Evolutionary conservation across 2,888 invertebrate genomes (phyloP).

Genomic region (Acrobasis repandana): DNA sequence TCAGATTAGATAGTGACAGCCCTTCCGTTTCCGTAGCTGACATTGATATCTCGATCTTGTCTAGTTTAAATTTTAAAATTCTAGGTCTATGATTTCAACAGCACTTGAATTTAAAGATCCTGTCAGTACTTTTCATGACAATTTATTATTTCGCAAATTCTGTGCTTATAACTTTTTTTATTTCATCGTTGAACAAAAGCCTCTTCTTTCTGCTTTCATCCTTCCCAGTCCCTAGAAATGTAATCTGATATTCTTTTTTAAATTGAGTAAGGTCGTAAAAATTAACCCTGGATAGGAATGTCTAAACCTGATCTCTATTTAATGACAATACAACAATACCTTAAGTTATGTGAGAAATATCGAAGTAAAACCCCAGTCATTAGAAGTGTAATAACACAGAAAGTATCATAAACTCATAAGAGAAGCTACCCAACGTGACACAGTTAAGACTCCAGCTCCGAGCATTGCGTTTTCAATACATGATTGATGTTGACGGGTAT

Average conservation of each 20-base stretch:
- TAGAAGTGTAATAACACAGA: neutral
- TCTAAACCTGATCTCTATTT: no score
- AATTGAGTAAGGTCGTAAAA: no score
- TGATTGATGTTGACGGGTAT: constrained; percentile 14
- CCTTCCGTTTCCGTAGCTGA: constrained; percentile 35
- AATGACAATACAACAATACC: neutral
- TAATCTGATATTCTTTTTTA: no score
- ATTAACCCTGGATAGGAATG: neutral
- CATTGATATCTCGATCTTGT: constrained; percentile 15
- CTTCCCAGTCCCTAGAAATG: no score
- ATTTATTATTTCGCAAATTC: neutral
- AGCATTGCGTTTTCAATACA: constrained; percentile 15
- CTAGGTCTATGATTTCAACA: neutral
- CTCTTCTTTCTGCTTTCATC: no score
- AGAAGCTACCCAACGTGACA: constrained; percentile 12
- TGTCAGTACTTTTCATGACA: neutral
- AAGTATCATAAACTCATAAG: neutral
- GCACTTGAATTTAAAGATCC: constrained; percentile 1
- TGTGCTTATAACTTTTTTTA: no score
- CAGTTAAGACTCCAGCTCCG: constrained; percentile 5
- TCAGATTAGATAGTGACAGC: constrained; percentile 35
- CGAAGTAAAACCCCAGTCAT: neutral
- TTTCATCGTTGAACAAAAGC: no score
- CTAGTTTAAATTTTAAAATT: constrained; percentile 8
- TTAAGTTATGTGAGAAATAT: neutral